These are phyloP conservation scores for Eurois occulta DNA, from an alignment of 2,888 invertebrate genomes.

Conservation along the genomic window DNA sequence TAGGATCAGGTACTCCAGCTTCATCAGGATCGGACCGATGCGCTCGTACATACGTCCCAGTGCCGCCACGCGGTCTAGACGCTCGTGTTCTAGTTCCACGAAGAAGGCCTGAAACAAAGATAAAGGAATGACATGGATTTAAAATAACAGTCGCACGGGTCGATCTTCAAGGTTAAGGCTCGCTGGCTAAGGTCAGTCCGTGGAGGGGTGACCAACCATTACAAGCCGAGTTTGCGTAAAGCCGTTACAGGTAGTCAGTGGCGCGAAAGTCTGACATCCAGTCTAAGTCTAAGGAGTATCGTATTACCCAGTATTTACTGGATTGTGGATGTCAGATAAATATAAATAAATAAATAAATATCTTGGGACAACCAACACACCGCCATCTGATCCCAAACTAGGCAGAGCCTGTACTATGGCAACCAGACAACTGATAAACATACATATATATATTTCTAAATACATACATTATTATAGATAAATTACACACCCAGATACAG, in stretches of 20 bases:
- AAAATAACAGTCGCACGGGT: background rate
- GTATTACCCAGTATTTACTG: background rate
- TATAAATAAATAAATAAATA: too few species aligned
- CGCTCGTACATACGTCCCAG: slow-evolving; percentile 94
- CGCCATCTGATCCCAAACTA: too few species aligned
- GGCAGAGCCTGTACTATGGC: too few species aligned
- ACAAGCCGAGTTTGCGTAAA: background rate
- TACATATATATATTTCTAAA: too few species aligned
- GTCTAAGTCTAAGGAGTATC: background rate
- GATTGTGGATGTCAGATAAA: background rate
- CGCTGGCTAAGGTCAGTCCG: background rate
- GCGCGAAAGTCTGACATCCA: background rate
- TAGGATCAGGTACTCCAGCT: slow-evolving; percentile 95
- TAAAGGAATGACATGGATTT: background rate
- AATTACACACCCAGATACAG: too few species aligned
- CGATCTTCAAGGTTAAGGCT: background rate
- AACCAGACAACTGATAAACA: too few species aligned
- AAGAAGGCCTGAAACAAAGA: slow-evolving; percentile 92
- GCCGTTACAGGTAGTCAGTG: background rate
- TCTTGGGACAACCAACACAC: too few species aligned
- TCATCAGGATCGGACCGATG: slow-evolving; percentile 95
- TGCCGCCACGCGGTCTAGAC: slow-evolving; percentile 92
- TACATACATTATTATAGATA: too few species aligned
- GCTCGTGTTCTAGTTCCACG: slow-evolving; percentile 92
- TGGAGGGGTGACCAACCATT: background rate